phyloP scores from a whole-genome alignment of 2,113 vertebrate genomes.

The Brachirus orientalis region DNA sequence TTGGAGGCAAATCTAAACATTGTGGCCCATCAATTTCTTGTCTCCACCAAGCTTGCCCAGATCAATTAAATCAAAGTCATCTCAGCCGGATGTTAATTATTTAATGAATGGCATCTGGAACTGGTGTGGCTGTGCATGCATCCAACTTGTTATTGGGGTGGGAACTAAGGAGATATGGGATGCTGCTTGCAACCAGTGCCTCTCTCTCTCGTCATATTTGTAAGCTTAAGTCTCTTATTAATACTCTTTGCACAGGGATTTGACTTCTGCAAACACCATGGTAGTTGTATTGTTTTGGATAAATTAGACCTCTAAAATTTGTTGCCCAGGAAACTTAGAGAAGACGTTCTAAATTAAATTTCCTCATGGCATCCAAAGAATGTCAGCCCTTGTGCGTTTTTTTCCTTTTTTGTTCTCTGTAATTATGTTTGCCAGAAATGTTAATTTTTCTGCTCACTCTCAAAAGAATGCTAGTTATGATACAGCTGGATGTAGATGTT shows the following conservation, averaged over 20 bases:
- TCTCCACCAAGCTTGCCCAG: constrained; percentile 50
- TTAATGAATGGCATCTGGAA: constrained; percentile 75
- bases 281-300: constrained; percentile 2
- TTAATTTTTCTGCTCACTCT: neutral
- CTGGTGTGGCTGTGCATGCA: constrained; percentile 40
- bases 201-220: constrained; percentile 11
- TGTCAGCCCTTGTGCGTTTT: neutral
- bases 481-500: neutral
- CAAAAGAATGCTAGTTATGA: neutral
- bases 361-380: neutral
- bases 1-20: constrained; percentile 58
- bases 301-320: neutral
- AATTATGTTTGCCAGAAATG: neutral
- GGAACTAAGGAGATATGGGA: constrained; percentile 20
- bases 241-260: neutral
- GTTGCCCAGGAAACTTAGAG: constrained; percentile 8
- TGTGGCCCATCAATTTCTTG: constrained; percentile 65
- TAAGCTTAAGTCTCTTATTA: neutral
- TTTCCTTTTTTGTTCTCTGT: neutral
- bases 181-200: too few relatives aligned
- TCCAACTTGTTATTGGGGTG: constrained; percentile 20
- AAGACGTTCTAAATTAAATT: neutral
- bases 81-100: constrained; percentile 77
- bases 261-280: constrained; percentile 3
- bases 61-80: constrained; percentile 83